Evolutionary conservation across 2,113 vertebrate species (phyloP).

Genomic region (Sprattus sprattus): DNA sequence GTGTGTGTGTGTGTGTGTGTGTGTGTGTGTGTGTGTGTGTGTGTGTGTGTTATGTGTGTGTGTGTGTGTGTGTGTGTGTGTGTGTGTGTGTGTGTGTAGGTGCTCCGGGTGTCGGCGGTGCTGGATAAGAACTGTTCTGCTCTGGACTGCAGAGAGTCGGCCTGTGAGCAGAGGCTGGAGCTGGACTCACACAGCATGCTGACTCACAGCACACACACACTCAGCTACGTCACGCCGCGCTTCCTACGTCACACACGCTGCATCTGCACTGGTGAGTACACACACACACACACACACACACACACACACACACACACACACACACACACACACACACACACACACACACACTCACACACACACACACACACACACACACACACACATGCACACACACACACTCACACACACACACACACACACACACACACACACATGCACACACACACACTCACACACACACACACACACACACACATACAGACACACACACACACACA

Average conservation of each 20-base stretch:
- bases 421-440: not conserved
- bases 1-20: not conserved
- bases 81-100: slow-evolving; percentile 1
- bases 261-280: slow-evolving; percentile 85
- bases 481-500: not conserved
- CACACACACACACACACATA: too few relatives aligned
- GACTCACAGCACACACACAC: slow-evolving; percentile 88
- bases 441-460: not conserved
- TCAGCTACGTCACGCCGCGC: slow-evolving; percentile 93
- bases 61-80: not conserved
- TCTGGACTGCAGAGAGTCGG: slow-evolving; percentile 88
- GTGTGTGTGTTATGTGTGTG: not conserved
- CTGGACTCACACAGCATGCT: slow-evolving; percentile 89
- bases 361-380: not conserved
- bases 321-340: not conserved
- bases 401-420: not conserved
- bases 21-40: not conserved
- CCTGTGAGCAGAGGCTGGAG: slow-evolving; percentile 87
- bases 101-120: slow-evolving; percentile 86
- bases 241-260: slow-evolving; percentile 90
- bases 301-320: too few relatives aligned
- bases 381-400: not conserved
- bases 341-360: not conserved
- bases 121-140: slow-evolving; percentile 96
- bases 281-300: not conserved